These are phyloP conservation scores for Octodon degus DNA, from an alignment of 2,113 vertebrate species.

Conservation along the genomic window DNA sequence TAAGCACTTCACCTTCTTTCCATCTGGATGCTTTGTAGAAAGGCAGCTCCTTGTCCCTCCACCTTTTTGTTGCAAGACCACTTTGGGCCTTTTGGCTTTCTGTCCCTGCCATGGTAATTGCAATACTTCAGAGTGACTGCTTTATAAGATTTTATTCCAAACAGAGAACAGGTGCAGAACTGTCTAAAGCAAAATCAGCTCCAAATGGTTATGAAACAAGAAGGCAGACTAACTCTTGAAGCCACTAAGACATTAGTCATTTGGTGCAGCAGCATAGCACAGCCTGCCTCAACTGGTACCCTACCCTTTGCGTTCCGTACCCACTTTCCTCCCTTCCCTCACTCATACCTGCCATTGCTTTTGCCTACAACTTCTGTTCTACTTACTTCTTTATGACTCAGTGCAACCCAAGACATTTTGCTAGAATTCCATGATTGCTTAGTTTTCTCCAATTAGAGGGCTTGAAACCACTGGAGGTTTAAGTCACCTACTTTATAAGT, in stretches of 20 bases:
- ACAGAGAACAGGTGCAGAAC: not conserved
- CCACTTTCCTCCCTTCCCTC: not conserved
- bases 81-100: not conserved
- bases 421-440: not conserved
- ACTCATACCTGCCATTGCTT: not conserved
- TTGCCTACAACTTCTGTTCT: not conserved
- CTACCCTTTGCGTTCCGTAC: not conserved
- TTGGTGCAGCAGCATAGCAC: not conserved
- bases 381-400: not conserved
- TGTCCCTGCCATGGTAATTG: not conserved
- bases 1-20: not conserved
- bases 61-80: not conserved
- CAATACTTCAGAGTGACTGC: not conserved
- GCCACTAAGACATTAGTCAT: not conserved
- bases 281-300: not conserved
- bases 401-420: not conserved
- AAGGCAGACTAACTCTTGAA: constrained; percentile 25
- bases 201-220: not conserved
- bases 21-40: not conserved
- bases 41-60: not conserved
- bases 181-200: not conserved
- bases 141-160: not conserved
- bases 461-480: not conserved
- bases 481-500: not conserved
- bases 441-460: not conserved